Evolutionary conservation across 1,140 invertebrate species (phyloP).

Genomic region (Drosophila lowei): DNA sequence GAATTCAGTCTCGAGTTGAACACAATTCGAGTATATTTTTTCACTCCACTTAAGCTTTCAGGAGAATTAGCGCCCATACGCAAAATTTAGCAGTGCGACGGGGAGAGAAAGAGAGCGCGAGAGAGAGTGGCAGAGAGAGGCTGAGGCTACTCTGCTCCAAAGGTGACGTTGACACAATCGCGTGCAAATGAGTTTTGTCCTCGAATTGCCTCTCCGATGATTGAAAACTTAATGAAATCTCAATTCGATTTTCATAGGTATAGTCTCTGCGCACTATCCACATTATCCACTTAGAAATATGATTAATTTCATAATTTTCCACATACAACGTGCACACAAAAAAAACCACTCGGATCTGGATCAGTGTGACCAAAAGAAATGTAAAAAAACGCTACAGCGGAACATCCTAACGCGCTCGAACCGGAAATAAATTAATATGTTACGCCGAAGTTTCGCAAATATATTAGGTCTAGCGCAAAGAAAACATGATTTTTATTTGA

Average conservation of each 20-base stretch:
- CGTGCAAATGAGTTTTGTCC: constrained; percentile 29
- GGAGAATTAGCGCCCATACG: constrained; percentile 26
- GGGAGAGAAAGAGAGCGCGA: constrained; percentile 39
- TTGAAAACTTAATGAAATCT: constrained; percentile 1
- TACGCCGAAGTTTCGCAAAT: too few relatives aligned
- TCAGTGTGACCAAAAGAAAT: constrained; percentile 33
- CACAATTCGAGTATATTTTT: constrained; percentile 33
- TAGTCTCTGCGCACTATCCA: too few relatives aligned
- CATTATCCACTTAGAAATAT: constrained; percentile 23
- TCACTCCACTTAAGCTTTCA: constrained; percentile 45
- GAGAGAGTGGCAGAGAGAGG: constrained; percentile 34
- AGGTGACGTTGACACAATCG: constrained; percentile 76
- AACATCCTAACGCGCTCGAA: too few relatives aligned
- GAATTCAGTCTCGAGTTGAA: constrained; percentile 27
- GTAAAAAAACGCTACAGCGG: neutral
- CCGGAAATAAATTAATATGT: too few relatives aligned
- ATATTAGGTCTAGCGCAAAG: too few relatives aligned
- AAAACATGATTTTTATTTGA: too few relatives aligned
- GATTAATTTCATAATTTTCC: constrained; percentile 50
- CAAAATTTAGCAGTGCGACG: constrained; percentile 45
- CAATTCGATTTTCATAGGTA: too few relatives aligned
- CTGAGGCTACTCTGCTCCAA: constrained; percentile 62
- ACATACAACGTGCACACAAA: constrained; percentile 74
- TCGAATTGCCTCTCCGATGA: constrained; percentile 2
- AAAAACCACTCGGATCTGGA: constrained; percentile 52